These are phyloP conservation scores for Pocillopora verrucosa DNA, from an alignment of 64 coral and sea anemone genomes.

Conservation along the genomic window DNA sequence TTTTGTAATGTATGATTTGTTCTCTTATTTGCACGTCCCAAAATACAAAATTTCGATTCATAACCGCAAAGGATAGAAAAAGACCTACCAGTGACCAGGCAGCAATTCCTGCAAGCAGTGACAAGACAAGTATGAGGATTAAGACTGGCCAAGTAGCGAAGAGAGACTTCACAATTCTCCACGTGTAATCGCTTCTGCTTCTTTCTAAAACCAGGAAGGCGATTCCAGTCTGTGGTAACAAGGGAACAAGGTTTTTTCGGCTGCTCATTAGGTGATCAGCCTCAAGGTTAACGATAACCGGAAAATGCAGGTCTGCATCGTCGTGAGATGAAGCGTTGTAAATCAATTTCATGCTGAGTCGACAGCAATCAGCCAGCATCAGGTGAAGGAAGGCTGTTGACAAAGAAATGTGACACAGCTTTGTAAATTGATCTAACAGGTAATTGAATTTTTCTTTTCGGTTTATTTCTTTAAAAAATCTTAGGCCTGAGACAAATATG, in stretches of 20 bases:
- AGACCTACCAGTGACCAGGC: conserved; percentile 55
- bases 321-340: not conserved
- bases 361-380: conserved; percentile 17
- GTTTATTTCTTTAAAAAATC: not conserved
- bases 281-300: conserved; percentile 52
- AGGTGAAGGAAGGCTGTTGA: conserved; percentile 9
- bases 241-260: conserved; percentile 47
- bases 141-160: conserved; percentile 63
- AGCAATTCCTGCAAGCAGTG: conserved; percentile 55
- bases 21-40: too few relatives aligned
- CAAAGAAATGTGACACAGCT: not conserved
- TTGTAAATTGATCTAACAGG: not conserved
- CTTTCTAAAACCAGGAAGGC: conserved; percentile 51
- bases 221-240: conserved; percentile 54
- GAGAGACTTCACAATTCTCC: conserved; percentile 30
- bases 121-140: conserved; percentile 48
- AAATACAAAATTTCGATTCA: not conserved
- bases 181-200: conserved; percentile 14
- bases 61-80: not conserved
- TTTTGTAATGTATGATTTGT: too few relatives aligned
- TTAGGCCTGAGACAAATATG: too few relatives aligned
- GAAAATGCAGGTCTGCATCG: conserved; percentile 36
- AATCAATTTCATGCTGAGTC: not conserved
- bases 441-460: not conserved
- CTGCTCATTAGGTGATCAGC: conserved; percentile 16